A percentile compares a stretch with the other conserved stretches of the same genome.
phyloP scores from a whole-genome alignment of 2,888 invertebrate genomes.

The Toxonevra muliebris region DNA sequence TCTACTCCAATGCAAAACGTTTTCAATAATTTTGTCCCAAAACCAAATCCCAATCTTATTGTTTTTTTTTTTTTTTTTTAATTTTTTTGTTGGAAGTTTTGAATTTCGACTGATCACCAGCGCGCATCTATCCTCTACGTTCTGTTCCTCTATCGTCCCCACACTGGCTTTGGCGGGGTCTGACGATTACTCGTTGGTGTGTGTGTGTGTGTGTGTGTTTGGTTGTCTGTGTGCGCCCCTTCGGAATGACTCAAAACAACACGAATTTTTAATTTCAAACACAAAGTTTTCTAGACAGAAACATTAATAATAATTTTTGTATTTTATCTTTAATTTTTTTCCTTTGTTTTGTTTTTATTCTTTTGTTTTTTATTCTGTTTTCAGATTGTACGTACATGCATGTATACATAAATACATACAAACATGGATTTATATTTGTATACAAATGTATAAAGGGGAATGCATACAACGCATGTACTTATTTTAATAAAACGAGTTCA shows the following conservation, averaged over 20 bases:
- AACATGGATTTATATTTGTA: background rate
- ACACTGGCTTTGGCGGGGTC: too few species aligned
- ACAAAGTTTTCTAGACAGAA: conserved; percentile 56
- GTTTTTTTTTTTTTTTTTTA: conserved; percentile 12
- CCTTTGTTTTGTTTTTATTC: conserved; percentile 1
- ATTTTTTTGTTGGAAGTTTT: conserved; percentile 20
- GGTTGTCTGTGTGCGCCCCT: conserved; percentile 39
- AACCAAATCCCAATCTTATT: conserved; percentile 5
- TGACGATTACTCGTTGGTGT: background rate
- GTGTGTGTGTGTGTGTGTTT: conserved; percentile 11
- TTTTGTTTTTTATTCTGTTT: conserved; percentile 16
- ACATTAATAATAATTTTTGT: conserved; percentile 54
- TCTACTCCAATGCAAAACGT: conserved; percentile 7
- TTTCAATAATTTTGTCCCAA: background rate
- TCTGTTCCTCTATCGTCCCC: background rate
- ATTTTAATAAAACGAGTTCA: too few species aligned
- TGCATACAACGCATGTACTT: background rate
- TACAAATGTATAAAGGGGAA: background rate
- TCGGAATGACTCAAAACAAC: conserved; percentile 49
- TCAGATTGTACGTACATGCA: conserved; percentile 21
- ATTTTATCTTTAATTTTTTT: conserved; percentile 25
- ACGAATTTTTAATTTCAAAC: conserved; percentile 52
- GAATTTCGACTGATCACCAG: conserved; percentile 27
- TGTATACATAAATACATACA: conserved; percentile 12
- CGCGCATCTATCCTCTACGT: conserved; percentile 18